Evolutionary conservation across 1,140 invertebrate genomes (phyloP).

Genomic region (Drosophila lowei): DNA sequence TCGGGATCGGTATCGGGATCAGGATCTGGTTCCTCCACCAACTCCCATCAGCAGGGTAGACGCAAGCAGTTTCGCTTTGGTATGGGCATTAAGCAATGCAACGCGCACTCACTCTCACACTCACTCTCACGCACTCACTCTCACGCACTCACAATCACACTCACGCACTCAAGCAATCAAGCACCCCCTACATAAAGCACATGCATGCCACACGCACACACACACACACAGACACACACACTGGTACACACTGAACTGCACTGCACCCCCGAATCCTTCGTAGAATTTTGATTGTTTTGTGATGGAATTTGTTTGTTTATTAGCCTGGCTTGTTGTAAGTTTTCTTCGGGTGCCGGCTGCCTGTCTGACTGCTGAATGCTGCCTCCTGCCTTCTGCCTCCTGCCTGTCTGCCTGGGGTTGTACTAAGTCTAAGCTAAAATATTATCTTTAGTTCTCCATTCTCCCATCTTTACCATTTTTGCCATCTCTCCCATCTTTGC

Average conservation of each 20-base stretch:
- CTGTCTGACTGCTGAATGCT: no score
- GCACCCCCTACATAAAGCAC: background rate
- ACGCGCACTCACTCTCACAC: background rate
- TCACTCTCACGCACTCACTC: background rate
- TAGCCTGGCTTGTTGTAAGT: slow-evolving; percentile 21
- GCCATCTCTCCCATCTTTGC: background rate
- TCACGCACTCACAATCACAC: slow-evolving; percentile 6
- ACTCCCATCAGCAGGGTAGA: slow-evolving; percentile 37
- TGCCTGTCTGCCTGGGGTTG: background rate
- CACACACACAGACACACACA: background rate
- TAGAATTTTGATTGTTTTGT: slow-evolving; percentile 38
- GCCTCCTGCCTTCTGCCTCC: background rate
- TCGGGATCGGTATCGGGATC: slow-evolving; percentile 52
- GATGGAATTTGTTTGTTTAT: slow-evolving; percentile 37
- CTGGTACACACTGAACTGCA: slow-evolving; percentile 1
- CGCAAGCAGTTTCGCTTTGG: slow-evolving; percentile 85
- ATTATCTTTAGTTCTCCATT: slow-evolving; percentile 19
- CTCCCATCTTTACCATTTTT: background rate
- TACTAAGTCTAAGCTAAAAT: slow-evolving; percentile 22
- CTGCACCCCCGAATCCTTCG: background rate
- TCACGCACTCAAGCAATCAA: slow-evolving; percentile 66
- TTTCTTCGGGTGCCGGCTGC: background rate
- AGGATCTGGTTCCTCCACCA: slow-evolving; percentile 19
- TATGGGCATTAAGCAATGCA: slow-evolving; percentile 77
- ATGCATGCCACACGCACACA: slow-evolving; percentile 12